Base-by-base conservation (phyloP, 2,797 vertebrate species). In the Orientallactaga sibirica region DNA sequence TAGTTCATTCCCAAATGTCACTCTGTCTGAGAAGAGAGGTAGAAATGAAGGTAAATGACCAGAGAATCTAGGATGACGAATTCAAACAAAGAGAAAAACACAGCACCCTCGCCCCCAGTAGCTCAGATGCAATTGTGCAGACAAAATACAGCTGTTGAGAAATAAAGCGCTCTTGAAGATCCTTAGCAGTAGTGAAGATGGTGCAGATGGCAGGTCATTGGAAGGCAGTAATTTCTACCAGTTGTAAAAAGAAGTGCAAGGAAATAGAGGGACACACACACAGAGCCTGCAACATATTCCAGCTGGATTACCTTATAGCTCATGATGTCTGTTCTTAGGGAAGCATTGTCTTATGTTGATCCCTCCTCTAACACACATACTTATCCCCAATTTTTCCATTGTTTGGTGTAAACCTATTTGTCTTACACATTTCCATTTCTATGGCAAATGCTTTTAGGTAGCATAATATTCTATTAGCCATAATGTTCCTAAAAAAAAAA, bases 121-220 rank as follows among this genome's bases (percentile, higher is more conserved):
- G 90, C 29, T 86, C n/a, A 71, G 79, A 93, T 62, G 24, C 33
- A 62, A 94, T 25, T 73, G 18, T 52, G 85, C 58, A 90, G 41
- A 86, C 62, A 71, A 94, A 86, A 48, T 16, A 48, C 58, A 37
- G 4, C 61, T 55, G 37, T 7, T 77, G 22, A 37, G 7, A 14
- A 27, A 3, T 15, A 4, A 41, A 41, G n/a, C 18, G 5, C 29
- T 37, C 62, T 24, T 37, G 84, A 86, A 96, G 91, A 27, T 22
- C 15, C 86, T 84, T 33, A 27, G 41, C 81, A 74, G 11, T 15
- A 10, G 1, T 3, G 62, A 75, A 80, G 33, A 33, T n/a, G 67
- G 3, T n/a, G 7, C 29, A 70, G 27, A 86, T 1, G 24, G 27
- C 37, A 91, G 48, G 61, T 25, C 48, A 11, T 1, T n/a, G 37